Conservation (phyloP, 2,888 invertebrate species). For the Oasisia sp. region DNA sequence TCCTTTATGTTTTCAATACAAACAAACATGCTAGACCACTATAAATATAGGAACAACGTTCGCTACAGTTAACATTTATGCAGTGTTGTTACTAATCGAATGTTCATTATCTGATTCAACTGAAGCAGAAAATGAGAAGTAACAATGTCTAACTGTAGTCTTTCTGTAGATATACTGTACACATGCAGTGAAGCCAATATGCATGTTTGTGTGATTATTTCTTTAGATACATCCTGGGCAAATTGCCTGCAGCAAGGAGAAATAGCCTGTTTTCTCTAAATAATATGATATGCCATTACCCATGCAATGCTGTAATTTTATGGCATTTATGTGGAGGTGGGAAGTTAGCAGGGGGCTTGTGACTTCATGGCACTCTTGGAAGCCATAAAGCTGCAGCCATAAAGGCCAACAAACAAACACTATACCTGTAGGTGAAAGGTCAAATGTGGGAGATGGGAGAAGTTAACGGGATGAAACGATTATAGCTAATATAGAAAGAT, state of each 20-base stretch:
- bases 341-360: background rate
- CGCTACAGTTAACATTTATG: background rate
- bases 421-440: background rate
- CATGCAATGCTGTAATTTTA: background rate
- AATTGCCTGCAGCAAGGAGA: background rate
- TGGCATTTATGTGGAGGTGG: background rate
- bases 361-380: background rate
- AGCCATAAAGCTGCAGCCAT: slow-evolving; percentile 4
- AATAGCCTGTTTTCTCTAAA: background rate
- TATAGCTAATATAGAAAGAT: background rate
- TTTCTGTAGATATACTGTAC: background rate
- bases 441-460: background rate
- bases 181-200: background rate
- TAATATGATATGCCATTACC: background rate
- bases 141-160: background rate
- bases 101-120: background rate
- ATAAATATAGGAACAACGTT: background rate
- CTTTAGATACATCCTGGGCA: background rate
- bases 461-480: background rate
- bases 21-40: background rate
- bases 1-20: background rate
- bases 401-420: background rate
- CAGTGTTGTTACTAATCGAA: background rate
- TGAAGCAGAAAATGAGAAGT: background rate
- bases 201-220: background rate